Percentiles rank a stretch among this genome's conserved stretches.
phyloP scores from a whole-genome alignment of 2,113 vertebrate species.

The Colius striatus region DNA sequence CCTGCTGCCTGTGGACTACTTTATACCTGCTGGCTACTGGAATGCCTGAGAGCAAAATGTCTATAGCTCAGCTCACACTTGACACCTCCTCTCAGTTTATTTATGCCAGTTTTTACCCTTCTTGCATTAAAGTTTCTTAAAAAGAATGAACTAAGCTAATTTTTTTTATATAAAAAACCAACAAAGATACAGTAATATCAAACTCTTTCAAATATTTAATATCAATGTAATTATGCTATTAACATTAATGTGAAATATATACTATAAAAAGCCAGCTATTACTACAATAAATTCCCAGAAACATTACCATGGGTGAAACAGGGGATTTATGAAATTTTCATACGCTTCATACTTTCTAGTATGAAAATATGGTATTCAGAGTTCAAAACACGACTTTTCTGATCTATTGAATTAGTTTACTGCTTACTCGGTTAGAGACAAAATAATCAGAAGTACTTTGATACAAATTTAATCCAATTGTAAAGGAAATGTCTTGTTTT shows the following conservation, averaged over 20 bases:
- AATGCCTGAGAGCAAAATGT: neutral
- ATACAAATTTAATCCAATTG: neutral
- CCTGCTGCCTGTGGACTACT: neutral
- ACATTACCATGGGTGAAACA: neutral
- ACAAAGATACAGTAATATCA: neutral
- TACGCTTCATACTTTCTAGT: neutral
- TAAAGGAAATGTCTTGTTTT: neutral
- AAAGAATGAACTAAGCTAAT: neutral
- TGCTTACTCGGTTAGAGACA: neutral
- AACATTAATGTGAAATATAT: neutral
- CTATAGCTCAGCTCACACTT: neutral
- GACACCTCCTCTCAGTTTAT: neutral
- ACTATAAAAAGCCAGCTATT: neutral
- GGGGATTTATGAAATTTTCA: neutral
- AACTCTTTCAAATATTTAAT: neutral
- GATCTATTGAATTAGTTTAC: neutral
- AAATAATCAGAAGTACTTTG: neutral
- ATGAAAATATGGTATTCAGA: neutral
- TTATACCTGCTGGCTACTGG: neutral
- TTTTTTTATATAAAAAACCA: neutral
- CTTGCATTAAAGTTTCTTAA: neutral
- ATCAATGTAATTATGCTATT: neutral
- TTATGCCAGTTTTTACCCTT: neutral
- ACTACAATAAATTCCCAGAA: neutral
- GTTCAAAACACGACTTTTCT: neutral